Evolutionary conservation across 1,140 invertebrate genomes (phyloP), one percentile per base, ranked within the genome.

Genomic region (Drosophila miranda): DNA sequence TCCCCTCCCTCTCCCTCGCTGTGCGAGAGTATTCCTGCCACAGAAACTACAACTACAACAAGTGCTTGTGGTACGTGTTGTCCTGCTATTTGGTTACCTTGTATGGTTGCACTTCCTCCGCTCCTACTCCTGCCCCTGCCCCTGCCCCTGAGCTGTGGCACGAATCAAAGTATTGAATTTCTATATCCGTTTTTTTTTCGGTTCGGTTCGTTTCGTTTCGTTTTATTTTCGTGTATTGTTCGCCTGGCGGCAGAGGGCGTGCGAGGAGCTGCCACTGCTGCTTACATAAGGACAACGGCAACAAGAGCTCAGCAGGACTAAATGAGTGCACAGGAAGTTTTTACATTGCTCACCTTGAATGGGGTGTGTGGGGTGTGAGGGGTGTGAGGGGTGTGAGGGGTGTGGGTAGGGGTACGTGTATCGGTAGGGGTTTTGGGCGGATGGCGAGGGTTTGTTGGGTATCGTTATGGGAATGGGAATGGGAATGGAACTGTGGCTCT

Each of bases 111-210:
- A 86, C 82, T 86, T 86, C 81, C 81, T 81, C 61, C 66, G 63
- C 48, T 53, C 41, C 66, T 62, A 9, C 28, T 2, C 63, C 66
- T 61, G 56, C 58, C 28, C 49, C 50, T 26, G 54, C 19, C 44
- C 48, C 50, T 19, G 21, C 55, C 46, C 49, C 44, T 61, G n/a
- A 34, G 49, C 43, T 75, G 75, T 83, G 87, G 87, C 87, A 89
- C 87, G 87, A 89, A 89, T 89, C 87, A 89, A 89, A 89, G 88
- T 89, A 89, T 89, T 89, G 79, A 89, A 87, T 89, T 89, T 89
- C 87, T 84, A 88, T 89, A 89, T 89, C 79, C 88, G 83, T 87
- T 89, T 89, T 83, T 75, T 79, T 80, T 56, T 78, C 76, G 77
- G 53, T 43, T 60, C 34, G 53, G 16, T 60, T 76, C 30, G 11